Percentiles rank a stretch among this genome's conserved stretches.
Conservation (phyloP, 2,113 vertebrate species). For the Eulemur macaco region DNA sequence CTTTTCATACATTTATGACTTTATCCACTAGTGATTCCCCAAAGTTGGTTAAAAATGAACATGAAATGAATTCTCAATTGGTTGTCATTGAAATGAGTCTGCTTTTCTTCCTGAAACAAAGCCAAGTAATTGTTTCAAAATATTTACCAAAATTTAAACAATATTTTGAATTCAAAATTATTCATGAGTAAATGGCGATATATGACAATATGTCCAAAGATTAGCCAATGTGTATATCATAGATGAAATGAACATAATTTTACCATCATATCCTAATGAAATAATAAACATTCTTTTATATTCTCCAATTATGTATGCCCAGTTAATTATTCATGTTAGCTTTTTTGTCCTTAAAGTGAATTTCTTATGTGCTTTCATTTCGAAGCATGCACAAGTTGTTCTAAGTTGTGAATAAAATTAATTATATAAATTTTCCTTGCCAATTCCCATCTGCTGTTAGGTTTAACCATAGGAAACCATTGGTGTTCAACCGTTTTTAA, state of each 20-base stretch:
- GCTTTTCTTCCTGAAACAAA: neutral
- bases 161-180: neutral
- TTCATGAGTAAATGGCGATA: neutral
- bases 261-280: neutral
- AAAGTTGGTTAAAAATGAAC: neutral
- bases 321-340: neutral
- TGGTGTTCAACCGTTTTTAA: neutral
- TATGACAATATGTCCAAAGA: neutral
- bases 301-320: neutral
- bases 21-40: neutral
- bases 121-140: neutral
- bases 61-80: neutral
- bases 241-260: neutral
- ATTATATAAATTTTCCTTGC: neutral
- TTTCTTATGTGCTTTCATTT: neutral
- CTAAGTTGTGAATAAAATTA: neutral
- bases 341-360: neutral
- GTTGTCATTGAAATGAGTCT: neutral
- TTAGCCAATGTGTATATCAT: neutral
- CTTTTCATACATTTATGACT: neutral
- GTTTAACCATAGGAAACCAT: neutral
- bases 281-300: neutral
- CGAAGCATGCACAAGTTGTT: neutral
- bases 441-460: neutral
- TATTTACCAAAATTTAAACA: neutral